Evolutionary conservation across 2,888 invertebrate genomes (phyloP), one percentile per base, ranked within the genome.

Genomic region (Leptarthrus brevirostris): DNA sequence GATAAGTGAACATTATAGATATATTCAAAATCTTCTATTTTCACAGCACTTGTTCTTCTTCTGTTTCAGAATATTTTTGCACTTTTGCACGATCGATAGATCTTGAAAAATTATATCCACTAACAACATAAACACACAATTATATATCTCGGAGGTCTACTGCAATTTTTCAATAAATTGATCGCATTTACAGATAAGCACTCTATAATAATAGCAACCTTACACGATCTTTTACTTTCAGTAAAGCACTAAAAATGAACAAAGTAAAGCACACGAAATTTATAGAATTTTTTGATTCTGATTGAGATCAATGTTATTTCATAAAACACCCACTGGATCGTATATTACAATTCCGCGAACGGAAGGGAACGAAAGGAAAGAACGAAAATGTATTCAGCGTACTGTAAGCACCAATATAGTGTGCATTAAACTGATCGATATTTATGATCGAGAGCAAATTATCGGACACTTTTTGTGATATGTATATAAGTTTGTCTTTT

Each of bases 381-480:
- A 71, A 36, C 40, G 40, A 71, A 54, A 54, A 54, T 71, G 12
- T 34, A 69, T 52, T 52, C 52, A 69, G 22, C 10, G 69, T 30
- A 52, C 49, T 10, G 30, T 18, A 52, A 30, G 49, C 52, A 34
- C 52, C 52, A 52, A 44, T 69, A 36, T 47, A 44, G 24, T 30
- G 36, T 49, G 64, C 64, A 64, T 49, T 64, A 52, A 66, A 66
- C 5, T 53, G 73, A 64, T 73, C 66, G 54, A 73, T 73, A 73
- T 73, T 73, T 73, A 73, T 73, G 73, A 73, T 73, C 66, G 26
- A 26, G 22, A 49, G 44, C 34, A 66, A 66, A 73, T 66, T 66
- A 54, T 73, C 52, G 49, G 73, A 73, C 73, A 73, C 73, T 66
- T 66, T 73, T 66, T 26, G 44, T 44, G 53, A 73, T 73, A 64